Conservation (phyloP, 2,888 invertebrate genomes). For the Ophion costatus region DNA sequence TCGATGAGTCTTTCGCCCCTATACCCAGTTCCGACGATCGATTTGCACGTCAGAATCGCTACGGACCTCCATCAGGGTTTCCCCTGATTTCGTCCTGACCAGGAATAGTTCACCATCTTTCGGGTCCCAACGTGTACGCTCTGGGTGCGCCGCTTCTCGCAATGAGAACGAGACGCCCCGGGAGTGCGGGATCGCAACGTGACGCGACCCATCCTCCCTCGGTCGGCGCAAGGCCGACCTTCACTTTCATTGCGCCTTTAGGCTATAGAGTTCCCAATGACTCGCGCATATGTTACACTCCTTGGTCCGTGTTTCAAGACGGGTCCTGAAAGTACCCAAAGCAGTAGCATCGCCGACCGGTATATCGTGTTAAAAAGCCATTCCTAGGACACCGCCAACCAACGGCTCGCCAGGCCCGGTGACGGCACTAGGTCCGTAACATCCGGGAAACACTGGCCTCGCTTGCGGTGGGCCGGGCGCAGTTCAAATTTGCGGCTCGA, state of each 20-base stretch:
- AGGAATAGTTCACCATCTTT: no score
- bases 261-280: no score
- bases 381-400: conserved; percentile 72
- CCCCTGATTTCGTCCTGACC: no score
- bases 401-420: conserved; percentile 69
- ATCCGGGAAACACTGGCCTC: background rate
- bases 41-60: conserved; percentile 92
- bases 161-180: no score
- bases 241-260: no score
- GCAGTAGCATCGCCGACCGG: conserved; percentile 80
- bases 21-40: conserved; percentile 91
- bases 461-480: background rate
- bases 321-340: conserved; percentile 85
- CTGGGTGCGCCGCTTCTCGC: no score
- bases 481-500: background rate
- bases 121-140: no score
- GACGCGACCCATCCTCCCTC: no score
- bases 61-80: no score
- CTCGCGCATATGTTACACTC: no score
- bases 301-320: conserved; percentile 92
- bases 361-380: conserved; percentile 71
- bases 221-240: no score
- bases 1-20: conserved; percentile 90
- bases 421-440: background rate
- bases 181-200: no score